Conservation (phyloP, 2,888 invertebrate genomes). For the Pterobdella sp. region DNA sequence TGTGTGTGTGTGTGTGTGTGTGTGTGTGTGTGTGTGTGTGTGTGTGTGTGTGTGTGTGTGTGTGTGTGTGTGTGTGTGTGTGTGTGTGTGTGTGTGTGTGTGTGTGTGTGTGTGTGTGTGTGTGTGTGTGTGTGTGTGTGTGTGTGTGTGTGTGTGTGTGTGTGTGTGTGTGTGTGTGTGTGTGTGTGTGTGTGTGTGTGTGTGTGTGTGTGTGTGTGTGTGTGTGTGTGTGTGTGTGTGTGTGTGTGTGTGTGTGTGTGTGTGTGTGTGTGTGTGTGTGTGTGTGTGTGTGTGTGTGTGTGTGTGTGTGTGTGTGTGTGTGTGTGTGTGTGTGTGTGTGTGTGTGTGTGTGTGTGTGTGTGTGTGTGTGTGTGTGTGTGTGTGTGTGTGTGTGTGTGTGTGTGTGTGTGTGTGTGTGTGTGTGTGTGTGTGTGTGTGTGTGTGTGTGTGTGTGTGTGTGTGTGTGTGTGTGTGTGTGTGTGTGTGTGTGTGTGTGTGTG, state of each 20-base stretch:
- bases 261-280: background rate
- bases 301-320: conserved; percentile 22
- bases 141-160: conserved; percentile 1
- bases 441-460: conserved; percentile 1
- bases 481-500: conserved; percentile 26
- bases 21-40: conserved; percentile 16
- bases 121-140: background rate
- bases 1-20: conserved; percentile 4
- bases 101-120: conserved; percentile 1
- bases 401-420: conserved; percentile 1
- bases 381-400: conserved; percentile 1
- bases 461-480: conserved; percentile 26
- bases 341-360: conserved; percentile 22
- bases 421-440: conserved; percentile 1
- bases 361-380: conserved; percentile 18
- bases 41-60: conserved; percentile 16
- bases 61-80: conserved; percentile 16
- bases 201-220: conserved; percentile 7
- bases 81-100: conserved; percentile 13
- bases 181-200: conserved; percentile 1
- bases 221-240: background rate
- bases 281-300: conserved; percentile 2
- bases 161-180: conserved; percentile 1
- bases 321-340: conserved; percentile 22
- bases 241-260: background rate